A percentile compares a stretch with the other conserved stretches of the same genome.
These are phyloP conservation scores for Trachelus iudaicus DNA, from an alignment of 2,888 invertebrate species.

Conservation along the genomic window DNA sequence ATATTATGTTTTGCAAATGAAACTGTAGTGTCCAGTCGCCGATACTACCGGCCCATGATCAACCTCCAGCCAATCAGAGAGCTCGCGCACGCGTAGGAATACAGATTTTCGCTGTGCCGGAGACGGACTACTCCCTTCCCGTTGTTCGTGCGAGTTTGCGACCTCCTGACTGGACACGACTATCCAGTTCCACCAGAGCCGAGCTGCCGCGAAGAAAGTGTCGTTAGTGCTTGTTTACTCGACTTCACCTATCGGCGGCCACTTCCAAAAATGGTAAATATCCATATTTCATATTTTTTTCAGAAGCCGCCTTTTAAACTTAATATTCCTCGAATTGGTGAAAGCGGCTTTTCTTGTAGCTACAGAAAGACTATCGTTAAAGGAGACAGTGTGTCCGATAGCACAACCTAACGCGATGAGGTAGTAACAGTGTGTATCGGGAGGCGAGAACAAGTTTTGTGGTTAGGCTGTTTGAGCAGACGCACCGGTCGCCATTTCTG, in stretches of 20 bases:
- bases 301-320: background rate
- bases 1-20: background rate
- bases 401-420: background rate
- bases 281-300: constrained; percentile 17
- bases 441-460: constrained; percentile 37
- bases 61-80: constrained; percentile 5
- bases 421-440: background rate
- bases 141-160: constrained; percentile 53
- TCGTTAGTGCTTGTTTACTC: constrained; percentile 60
- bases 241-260: constrained; percentile 46
- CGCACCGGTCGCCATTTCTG: constrained; percentile 63
- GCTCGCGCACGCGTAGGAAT: constrained; percentile 51
- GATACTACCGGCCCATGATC: background rate
- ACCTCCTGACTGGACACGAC: constrained; percentile 57
- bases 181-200: constrained; percentile 58
- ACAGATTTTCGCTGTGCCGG: constrained; percentile 39
- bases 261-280: constrained; percentile 61
- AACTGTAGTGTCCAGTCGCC: background rate
- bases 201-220: constrained; percentile 55
- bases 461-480: constrained; percentile 58
- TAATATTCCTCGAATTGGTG: background rate
- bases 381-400: background rate
- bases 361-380: background rate
- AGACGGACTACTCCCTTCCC: constrained; percentile 60
- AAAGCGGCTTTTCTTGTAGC: background rate